These are phyloP conservation scores for Rhagium mordax DNA, from an alignment of 2,888 invertebrate genomes.

Conservation along the genomic window DNA sequence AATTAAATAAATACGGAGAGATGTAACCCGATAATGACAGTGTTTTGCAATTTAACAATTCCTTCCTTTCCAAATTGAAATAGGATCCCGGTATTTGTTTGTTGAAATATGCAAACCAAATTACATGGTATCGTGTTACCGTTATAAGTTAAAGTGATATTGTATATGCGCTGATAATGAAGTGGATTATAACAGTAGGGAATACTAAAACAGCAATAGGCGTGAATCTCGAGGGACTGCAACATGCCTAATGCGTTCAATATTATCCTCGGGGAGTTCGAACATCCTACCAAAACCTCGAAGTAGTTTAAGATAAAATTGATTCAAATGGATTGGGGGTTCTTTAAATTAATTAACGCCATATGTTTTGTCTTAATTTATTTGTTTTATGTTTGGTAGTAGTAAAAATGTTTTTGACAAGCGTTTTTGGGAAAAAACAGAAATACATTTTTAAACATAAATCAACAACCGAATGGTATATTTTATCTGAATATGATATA, in stretches of 20 bases:
- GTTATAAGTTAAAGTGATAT: constrained; percentile 25
- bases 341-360: not conserved
- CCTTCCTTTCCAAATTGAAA: constrained; percentile 45
- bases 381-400: not conserved
- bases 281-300: constrained; percentile 6
- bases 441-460: not conserved
- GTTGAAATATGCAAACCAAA: constrained; percentile 42
- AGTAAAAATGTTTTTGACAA: not conserved
- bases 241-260: constrained; percentile 11
- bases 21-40: constrained; percentile 10
- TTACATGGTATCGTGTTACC: constrained; percentile 24
- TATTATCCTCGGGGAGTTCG: not conserved
- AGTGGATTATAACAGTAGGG: constrained; percentile 10
- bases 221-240: constrained; percentile 15
- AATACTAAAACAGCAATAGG: constrained; percentile 11
- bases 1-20: not conserved
- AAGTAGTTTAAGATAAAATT: constrained; percentile 11
- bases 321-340: not conserved
- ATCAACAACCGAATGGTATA: not conserved
- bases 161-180: constrained; percentile 23
- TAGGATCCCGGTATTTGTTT: constrained; percentile 42
- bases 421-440: not conserved
- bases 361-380: not conserved
- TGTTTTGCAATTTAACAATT: constrained; percentile 2
- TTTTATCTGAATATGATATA: not conserved